These are phyloP conservation scores for Platichthys flesus DNA, from an alignment of 2,113 vertebrate genomes.

Conservation along the genomic window DNA sequence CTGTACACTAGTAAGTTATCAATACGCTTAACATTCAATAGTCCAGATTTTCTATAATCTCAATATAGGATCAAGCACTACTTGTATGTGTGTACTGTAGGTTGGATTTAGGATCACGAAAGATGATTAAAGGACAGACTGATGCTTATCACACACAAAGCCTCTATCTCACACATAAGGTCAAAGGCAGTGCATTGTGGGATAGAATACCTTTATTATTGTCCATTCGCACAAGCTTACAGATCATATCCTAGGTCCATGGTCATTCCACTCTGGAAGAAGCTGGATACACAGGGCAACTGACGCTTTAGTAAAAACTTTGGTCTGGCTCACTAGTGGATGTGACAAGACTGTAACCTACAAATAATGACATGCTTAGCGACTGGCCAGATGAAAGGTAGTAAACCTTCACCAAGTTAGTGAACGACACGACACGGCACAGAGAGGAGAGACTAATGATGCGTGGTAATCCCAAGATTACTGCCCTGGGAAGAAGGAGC, in stretches of 20 bases:
- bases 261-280: slow-evolving; percentile 61
- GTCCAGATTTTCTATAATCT: too few relatives aligned
- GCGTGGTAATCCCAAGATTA: slow-evolving; percentile 19
- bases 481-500: slow-evolving; percentile 21
- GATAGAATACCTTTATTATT: slow-evolving; percentile 86
- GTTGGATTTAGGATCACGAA: too few relatives aligned
- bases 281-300: slow-evolving; percentile 55
- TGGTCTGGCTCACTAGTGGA: slow-evolving; percentile 69
- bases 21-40: too few relatives aligned
- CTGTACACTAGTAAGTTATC: too few relatives aligned
- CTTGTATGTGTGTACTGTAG: too few relatives aligned
- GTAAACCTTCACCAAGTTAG: slow-evolving; percentile 48
- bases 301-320: slow-evolving; percentile 76
- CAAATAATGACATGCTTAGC: slow-evolving; percentile 80
- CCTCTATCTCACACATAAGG: not conserved
- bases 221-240: slow-evolving; percentile 82
- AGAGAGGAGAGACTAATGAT: slow-evolving; percentile 45
- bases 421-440: slow-evolving; percentile 69
- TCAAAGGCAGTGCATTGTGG: slow-evolving; percentile 9
- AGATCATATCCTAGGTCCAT: slow-evolving; percentile 58
- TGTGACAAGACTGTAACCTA: slow-evolving; percentile 60
- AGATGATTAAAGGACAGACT: too few relatives aligned
- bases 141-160: too few relatives aligned
- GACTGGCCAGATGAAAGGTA: slow-evolving; percentile 56
- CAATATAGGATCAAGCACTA: too few relatives aligned